These are phyloP conservation scores for Naja naja DNA, from an alignment of 2,113 vertebrate genomes.

Conservation along the genomic window DNA sequence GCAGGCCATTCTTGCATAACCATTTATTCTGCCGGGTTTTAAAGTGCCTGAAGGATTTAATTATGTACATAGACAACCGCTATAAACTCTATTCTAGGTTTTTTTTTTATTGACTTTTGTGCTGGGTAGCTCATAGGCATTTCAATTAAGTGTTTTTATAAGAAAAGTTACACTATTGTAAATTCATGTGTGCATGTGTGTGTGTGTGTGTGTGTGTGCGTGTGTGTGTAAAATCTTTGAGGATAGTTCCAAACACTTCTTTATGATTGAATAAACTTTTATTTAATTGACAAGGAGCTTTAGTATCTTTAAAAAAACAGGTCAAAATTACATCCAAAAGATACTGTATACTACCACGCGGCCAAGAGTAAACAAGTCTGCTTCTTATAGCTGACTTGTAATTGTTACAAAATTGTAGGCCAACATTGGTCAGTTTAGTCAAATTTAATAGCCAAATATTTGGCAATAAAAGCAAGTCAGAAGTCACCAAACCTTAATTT, in stretches of 20 bases:
- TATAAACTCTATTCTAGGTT: slow-evolving; percentile 98
- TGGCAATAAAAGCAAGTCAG: slow-evolving; percentile 14
- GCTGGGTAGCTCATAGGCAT: slow-evolving; percentile 89
- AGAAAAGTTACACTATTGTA: slow-evolving; percentile 91
- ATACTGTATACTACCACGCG: slow-evolving; percentile 46
- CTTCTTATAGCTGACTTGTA: slow-evolving; percentile 79
- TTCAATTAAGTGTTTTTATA: slow-evolving; percentile 98
- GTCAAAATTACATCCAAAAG: slow-evolving; percentile 41
- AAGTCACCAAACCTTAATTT: background rate
- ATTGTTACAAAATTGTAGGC: slow-evolving; percentile 82
- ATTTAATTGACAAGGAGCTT: slow-evolving; percentile 73
- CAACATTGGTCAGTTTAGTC: slow-evolving; percentile 72
- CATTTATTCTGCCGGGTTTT: slow-evolving; percentile 90
- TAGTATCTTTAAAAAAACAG: slow-evolving; percentile 68
- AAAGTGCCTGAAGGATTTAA: slow-evolving; percentile 97
- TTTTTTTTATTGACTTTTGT: slow-evolving; percentile 98
- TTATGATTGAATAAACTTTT: slow-evolving; percentile 75
- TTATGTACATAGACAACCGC: slow-evolving; percentile 96
- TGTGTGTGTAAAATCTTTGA: slow-evolving; percentile 71
- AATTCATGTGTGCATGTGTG: slow-evolving; percentile 50
- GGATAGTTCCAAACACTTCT: slow-evolving; percentile 83
- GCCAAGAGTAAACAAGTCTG: slow-evolving; percentile 56
- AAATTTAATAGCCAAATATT: slow-evolving; percentile 53
- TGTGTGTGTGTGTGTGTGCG: too few relatives aligned
- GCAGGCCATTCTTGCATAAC: slow-evolving; percentile 89